phyloP scores from a whole-genome alignment of 2,113 vertebrate genomes.

The Dromiciops gliroides region DNA sequence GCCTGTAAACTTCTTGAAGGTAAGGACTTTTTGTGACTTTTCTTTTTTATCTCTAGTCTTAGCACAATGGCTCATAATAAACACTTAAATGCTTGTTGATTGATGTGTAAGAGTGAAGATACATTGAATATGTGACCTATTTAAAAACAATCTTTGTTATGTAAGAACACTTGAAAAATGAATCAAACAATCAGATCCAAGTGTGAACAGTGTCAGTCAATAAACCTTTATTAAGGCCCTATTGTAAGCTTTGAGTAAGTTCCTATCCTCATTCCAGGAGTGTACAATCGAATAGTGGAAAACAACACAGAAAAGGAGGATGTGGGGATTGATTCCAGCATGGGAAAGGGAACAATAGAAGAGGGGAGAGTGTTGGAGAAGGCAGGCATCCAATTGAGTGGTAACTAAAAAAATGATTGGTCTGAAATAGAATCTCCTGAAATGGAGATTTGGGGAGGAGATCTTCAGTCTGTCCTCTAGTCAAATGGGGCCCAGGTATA shows the following conservation, averaged over 20 bases:
- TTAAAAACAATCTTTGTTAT: neutral
- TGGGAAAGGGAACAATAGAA: neutral
- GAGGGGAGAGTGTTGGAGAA: neutral
- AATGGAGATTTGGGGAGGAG: neutral
- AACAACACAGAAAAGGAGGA: neutral
- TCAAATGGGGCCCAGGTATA: neutral
- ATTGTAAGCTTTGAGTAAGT: neutral
- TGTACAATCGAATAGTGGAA: neutral
- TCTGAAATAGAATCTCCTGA: neutral
- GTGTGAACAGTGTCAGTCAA: neutral
- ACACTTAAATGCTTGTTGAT: neutral
- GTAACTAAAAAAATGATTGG: neutral
- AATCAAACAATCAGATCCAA: neutral
- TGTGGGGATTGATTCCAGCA: neutral
- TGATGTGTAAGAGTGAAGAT: neutral
- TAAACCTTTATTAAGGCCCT: neutral
- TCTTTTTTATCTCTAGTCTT: neutral
- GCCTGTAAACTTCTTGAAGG: neutral
- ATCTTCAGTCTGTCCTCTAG: neutral
- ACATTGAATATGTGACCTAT: neutral
- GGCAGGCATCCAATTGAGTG: neutral
- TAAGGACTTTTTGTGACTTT: neutral
- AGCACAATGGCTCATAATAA: neutral
- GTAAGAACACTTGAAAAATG: neutral
- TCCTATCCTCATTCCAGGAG: neutral